Evolutionary conservation across 2,888 invertebrate genomes (phyloP), one percentile per base, ranked within the genome.

Genomic region (Leptopilina syphax): DNA sequence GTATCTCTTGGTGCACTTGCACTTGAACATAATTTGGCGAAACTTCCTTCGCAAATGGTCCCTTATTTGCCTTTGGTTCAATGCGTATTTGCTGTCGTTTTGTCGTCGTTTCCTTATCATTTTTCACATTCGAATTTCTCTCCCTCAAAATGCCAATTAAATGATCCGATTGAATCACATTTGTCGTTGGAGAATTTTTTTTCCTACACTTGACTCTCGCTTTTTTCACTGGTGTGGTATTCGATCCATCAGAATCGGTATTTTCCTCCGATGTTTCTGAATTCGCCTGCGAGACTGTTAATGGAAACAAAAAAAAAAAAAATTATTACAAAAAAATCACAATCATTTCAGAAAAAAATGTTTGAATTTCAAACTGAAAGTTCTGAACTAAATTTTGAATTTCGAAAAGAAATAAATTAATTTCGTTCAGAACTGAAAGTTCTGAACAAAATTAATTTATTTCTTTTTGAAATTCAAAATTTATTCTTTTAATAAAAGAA

Each of bases 101-200:
- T n/a, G 77, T 77, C 18, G 77, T 77, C 18, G 50, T 9, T 4
- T 54, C 27, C n/a, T 8, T 65, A 67, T 24, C 80, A 50, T 82
- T 79, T 41, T 82, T 79, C 8, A 76, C 67, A 54, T 83, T 84
- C 41, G 44, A 81, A 67, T 80, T 85, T 57, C 83, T 87, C 81
- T 89, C 87, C n/a, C 84, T 88, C 47, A 89, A 82, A 79, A 88
- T 85, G 50, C 86, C 86, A 73, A 88, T 86, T 81, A 87, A 84
- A 82, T 86, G 85, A 81, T 87, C 84, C 57, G 82, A 70, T 76
- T 63, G 80, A 81, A 79, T 34, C 65, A 73, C 54, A 80, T 70
- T 80, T 77, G 70, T 47, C 27, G 73, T 73, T 34, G 34, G 34
- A 60, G 79, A 18, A 65, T 18, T 65, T 10, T 9, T 65, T 65